Evolutionary conservation across 2,113 vertebrate species (phyloP).

Genomic region (Odocoileus hemionus): DNA sequence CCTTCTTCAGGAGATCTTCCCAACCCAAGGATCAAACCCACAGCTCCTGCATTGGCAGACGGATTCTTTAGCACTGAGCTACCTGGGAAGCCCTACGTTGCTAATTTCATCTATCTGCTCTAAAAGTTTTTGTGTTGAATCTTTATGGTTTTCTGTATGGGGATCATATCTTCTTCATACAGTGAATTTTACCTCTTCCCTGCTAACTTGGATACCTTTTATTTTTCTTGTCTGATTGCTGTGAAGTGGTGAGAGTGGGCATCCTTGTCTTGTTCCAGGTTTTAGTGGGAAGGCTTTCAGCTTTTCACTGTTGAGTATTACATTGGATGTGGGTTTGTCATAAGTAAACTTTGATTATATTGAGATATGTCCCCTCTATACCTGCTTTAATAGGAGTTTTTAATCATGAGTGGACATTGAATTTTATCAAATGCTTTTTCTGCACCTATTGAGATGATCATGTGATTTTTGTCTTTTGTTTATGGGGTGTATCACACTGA

Average conservation of each 20-base stretch:
- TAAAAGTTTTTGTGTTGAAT: neutral
- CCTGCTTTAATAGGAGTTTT: neutral
- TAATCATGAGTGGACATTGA: neutral
- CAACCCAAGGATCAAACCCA: neutral
- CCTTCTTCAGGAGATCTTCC: neutral
- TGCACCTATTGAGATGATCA: neutral
- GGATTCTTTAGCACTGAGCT: neutral
- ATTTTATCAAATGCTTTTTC: neutral
- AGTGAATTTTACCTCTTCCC: neutral
- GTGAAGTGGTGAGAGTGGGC: neutral
- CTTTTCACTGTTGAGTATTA: neutral
- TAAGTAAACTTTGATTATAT: neutral
- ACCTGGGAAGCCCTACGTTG: neutral
- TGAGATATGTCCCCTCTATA: neutral
- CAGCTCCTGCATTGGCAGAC: neutral
- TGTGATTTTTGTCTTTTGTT: neutral
- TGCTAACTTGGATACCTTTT: neutral
- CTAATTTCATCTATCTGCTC: too few species aligned
- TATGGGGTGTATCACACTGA: neutral
- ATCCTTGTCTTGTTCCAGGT: neutral
- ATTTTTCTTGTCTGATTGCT: neutral
- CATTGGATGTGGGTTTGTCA: neutral
- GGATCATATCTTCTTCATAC: neutral
- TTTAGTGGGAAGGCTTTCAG: neutral
- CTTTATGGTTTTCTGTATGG: neutral